A percentile compares a stretch with the other conserved stretches of the same genome.
Evolutionary conservation across 2,797 vertebrate genomes (phyloP).

Genomic region (Capromys pilorides): DNA sequence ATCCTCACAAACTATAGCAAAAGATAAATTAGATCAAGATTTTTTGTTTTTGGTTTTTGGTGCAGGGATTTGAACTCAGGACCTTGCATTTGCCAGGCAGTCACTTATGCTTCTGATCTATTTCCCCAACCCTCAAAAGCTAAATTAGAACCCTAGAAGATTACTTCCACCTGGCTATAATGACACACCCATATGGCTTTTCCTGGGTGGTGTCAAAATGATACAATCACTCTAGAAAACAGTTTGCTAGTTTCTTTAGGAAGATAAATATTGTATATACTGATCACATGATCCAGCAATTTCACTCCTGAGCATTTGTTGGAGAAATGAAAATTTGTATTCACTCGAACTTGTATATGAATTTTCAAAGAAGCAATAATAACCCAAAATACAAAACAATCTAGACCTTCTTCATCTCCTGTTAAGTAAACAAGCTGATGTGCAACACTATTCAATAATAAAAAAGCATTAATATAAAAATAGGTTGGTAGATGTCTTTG

Average conservation of each 20-base stretch:
- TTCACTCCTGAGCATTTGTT: neutral
- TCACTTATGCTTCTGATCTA: too few relatives aligned
- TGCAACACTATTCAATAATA: neutral
- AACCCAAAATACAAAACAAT: neutral
- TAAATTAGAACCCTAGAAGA: neutral
- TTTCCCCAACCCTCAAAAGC: too few relatives aligned
- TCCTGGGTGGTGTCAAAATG: neutral
- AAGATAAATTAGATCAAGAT: neutral
- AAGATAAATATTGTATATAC: neutral
- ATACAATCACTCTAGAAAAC: neutral
- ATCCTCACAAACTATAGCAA: neutral
- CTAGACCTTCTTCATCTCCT: neutral
- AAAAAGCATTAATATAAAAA: neutral
- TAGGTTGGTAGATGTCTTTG: neutral
- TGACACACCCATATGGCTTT: neutral
- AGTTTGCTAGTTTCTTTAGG: neutral
- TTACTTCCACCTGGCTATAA: neutral
- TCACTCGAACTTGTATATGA: neutral
- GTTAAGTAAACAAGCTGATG: neutral
- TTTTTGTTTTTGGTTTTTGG: too few relatives aligned
- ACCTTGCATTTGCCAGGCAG: too few relatives aligned
- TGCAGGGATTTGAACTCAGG: too few relatives aligned
- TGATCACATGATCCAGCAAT: neutral
- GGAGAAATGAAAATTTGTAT: neutral
- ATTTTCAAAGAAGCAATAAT: neutral